Percentiles rank a stretch among this genome's conserved stretches.
Conservation (phyloP, 1,140 invertebrate genomes). For the Drosophila prosaltans region DNA sequence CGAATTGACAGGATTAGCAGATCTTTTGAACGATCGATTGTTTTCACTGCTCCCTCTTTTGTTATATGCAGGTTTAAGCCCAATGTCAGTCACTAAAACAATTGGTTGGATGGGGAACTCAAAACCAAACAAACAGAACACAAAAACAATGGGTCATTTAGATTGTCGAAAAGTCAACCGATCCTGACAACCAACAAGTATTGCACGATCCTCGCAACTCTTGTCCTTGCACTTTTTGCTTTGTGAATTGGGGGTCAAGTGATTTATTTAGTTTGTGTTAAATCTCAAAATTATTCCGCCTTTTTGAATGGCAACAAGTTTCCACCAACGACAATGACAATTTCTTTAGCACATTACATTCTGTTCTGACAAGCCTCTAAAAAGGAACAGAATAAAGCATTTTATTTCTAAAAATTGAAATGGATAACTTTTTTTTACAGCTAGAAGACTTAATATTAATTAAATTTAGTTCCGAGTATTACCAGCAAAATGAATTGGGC, state of each 20-base stretch:
- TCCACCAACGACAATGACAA: too few relatives aligned
- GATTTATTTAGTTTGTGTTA: constrained; percentile 80
- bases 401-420: too few relatives aligned
- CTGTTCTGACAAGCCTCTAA: too few relatives aligned
- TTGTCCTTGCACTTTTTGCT: constrained; percentile 18
- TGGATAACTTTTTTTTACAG: too few relatives aligned
- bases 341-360: too few relatives aligned
- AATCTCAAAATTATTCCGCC: constrained; percentile 75
- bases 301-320: neutral
- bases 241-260: constrained; percentile 49
- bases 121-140: constrained; percentile 36
- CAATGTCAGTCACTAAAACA: constrained; percentile 57
- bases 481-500: neutral
- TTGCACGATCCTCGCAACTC: constrained; percentile 60
- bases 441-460: too few relatives aligned
- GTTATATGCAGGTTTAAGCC: neutral
- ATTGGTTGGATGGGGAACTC: constrained; percentile 58
- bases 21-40: constrained; percentile 70
- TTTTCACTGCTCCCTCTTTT: constrained; percentile 37
- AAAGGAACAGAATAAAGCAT: neutral
- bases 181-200: constrained; percentile 80
- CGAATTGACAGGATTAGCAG: constrained; percentile 69
- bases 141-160: constrained; percentile 74
- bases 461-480: too few relatives aligned
- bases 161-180: constrained; percentile 59